Conservation (phyloP, 1,140 invertebrate species). For the Caenorhabditis briggsae region DNA sequence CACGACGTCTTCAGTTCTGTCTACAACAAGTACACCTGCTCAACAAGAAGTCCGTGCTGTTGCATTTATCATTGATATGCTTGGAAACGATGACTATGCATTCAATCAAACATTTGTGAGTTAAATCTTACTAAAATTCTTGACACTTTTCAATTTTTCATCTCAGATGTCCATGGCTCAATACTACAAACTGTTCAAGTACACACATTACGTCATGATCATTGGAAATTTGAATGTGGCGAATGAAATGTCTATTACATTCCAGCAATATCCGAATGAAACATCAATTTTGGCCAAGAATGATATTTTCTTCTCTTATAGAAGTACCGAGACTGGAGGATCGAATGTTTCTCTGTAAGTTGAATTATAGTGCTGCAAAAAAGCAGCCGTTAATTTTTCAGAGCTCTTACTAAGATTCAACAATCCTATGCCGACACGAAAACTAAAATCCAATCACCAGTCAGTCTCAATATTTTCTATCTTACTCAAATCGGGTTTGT, state of each 20-base stretch:
- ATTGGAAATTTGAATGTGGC: background rate
- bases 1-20: too few relatives aligned
- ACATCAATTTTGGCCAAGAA: background rate
- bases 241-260: background rate
- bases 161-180: background rate
- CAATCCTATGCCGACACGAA: background rate
- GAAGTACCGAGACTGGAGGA: background rate
- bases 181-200: background rate
- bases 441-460: background rate
- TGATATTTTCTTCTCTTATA: background rate
- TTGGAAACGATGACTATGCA: conserved; percentile 4
- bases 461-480: conserved; percentile 17
- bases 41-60: background rate
- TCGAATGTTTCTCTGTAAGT: background rate
- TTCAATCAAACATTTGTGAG: conserved; percentile 5
- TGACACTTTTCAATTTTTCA: background rate
- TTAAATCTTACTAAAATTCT: background rate
- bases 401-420: background rate
- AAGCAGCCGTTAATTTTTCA: background rate
- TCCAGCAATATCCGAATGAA: background rate
- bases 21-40: background rate
- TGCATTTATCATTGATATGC: background rate
- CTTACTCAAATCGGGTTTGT: conserved; percentile 3
- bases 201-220: background rate
- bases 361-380: background rate